A percentile compares a stretch with the other conserved stretches of the same genome.
Evolutionary conservation across 2,113 vertebrate genomes (phyloP).

Genomic region (Phasianus colchicus): DNA sequence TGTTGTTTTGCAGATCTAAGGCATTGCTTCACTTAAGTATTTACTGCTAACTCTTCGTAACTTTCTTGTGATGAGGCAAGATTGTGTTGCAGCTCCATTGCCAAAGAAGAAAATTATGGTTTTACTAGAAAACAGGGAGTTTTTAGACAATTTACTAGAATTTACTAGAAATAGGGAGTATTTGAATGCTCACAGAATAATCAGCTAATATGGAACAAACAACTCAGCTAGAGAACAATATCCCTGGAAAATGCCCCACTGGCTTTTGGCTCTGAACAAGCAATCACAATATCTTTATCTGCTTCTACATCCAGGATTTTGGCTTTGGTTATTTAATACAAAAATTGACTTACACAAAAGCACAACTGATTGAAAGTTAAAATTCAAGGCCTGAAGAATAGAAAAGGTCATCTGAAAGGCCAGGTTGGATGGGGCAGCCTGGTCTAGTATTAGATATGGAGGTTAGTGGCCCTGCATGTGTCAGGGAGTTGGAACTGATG

Average conservation of each 20-base stretch:
- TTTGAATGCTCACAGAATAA: neutral
- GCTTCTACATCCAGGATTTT: neutral
- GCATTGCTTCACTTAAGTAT: slow-evolving; percentile 9
- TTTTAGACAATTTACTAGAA: too few relatives aligned
- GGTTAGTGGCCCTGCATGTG: too few relatives aligned
- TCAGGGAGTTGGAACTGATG: too few relatives aligned
- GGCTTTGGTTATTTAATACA: neutral
- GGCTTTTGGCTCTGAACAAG: neutral
- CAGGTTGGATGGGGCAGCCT: too few relatives aligned
- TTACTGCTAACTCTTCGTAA: slow-evolving; percentile 17
- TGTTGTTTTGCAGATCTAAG: slow-evolving; percentile 6
- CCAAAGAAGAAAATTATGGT: neutral
- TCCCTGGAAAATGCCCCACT: neutral
- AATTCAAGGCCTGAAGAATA: neutral
- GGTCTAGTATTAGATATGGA: too few relatives aligned
- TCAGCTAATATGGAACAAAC: neutral
- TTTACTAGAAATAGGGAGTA: neutral
- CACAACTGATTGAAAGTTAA: neutral
- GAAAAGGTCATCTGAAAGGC: slow-evolving; percentile 1
- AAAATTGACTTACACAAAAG: neutral
- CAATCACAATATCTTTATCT: neutral
- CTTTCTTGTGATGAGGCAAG: neutral
- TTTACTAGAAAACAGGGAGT: neutral
- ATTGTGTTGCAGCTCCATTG: slow-evolving; percentile 15
- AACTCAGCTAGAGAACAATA: neutral